Evolutionary conservation across 2,888 invertebrate species (phyloP), one percentile per base, ranked within the genome.

Genomic region (Liodrosophila aerea): DNA sequence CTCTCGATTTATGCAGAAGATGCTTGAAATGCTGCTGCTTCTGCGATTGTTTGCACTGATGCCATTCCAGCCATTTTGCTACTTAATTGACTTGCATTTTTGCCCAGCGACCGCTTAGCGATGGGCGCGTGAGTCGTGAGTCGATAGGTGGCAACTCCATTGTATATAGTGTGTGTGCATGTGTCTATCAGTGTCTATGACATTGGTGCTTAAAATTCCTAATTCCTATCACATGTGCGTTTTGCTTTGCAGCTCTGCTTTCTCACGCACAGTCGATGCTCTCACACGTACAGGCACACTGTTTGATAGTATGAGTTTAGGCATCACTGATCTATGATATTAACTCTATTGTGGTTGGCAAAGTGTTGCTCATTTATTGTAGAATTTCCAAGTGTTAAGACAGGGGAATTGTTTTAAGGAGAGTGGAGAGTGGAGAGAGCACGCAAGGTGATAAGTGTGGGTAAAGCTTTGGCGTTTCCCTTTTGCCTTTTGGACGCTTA

Each of bases 61-160:
- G 66, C 64, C 67, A 71, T 74, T 22, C 59, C 63, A 73, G 64
- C 76, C 83, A 73, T 86, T 22, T 86, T 86, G 85, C 69, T 86
- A 85, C 86, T 85, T 86, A 84, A 84, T 84, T 84, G 83, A 86
- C 85, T 84, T 84, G 83, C 85, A 85, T 69, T 78, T 77, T 58
- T 64, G 62, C 60, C 41, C 61, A 44, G 34, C 53, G 52, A 46
- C 77, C 66, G 59, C 37, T 66, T 51, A 52, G 56, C 40, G 49
- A 52, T 65, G 40, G 8, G 12, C 18, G 33, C 40, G 46, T 33
- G 57, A 46, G 7, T n/a, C 13, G 8, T 5, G 36, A 2, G 5
- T 16, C n/a, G 9, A n/a, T 16, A 4, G 5, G 1, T 15, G n/a
- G 8, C 3, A 22, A 15, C 9, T 4, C 15, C 9, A 0, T 36